phyloP scores from a whole-genome alignment of 2,113 vertebrate genomes.

The Oxyura jamaicensis region DNA sequence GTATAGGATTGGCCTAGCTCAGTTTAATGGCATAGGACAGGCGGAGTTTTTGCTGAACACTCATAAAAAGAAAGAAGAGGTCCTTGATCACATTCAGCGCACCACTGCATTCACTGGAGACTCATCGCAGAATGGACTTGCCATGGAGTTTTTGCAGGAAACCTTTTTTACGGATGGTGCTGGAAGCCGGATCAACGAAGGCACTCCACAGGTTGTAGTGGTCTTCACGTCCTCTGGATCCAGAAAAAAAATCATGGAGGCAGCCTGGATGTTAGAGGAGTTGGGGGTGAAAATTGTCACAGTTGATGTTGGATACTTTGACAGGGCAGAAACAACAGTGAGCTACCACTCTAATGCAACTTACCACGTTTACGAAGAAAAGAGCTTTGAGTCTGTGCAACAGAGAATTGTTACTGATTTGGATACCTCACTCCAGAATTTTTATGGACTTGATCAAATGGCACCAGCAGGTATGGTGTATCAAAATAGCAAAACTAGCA shows the following conservation, averaged over 20 bases:
- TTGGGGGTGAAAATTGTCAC: conserved; percentile 73
- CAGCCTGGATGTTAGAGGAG: conserved; percentile 65
- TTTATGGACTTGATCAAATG: background rate
- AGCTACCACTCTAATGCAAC: conserved; percentile 32
- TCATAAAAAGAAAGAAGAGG: conserved; percentile 64
- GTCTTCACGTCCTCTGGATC: conserved; percentile 79
- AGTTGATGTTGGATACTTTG: conserved; percentile 62
- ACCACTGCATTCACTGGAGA: conserved; percentile 46
- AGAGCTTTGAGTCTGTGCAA: background rate
- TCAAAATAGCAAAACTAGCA: background rate
- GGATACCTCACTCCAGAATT: background rate
- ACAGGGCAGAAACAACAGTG: conserved; percentile 30
- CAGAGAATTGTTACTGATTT: conserved; percentile 51
- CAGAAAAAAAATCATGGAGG: conserved; percentile 54
- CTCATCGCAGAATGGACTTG: conserved; percentile 59
- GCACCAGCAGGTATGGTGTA: conserved; percentile 34
- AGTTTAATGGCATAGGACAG: conserved; percentile 68
- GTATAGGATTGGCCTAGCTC: conserved; percentile 81
- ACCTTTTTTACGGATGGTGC: conserved; percentile 69
- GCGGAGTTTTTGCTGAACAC: conserved; percentile 80
- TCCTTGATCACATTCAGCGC: conserved; percentile 13
- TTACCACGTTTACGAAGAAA: background rate
- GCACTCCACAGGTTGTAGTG: conserved; percentile 76
- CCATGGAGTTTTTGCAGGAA: conserved; percentile 66
- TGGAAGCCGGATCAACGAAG: conserved; percentile 74